Base-by-base conservation (phyloP, 1,140 invertebrate genomes). In the Drosophila fuyamai region DNA sequence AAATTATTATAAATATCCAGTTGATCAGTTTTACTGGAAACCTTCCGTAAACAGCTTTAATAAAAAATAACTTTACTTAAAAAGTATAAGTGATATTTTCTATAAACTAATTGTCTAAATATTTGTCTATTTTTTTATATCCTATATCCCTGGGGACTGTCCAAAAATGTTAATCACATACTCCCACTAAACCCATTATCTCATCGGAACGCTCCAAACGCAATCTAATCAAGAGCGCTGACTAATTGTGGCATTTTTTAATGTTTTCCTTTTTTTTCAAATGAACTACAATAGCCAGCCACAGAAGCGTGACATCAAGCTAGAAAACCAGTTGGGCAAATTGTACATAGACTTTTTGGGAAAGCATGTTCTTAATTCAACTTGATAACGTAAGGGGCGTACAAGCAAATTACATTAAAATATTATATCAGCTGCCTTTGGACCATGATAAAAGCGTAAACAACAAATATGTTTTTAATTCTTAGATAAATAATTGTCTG, bases 171-270 rank as follows among this genome's bases (percentile, higher is more conserved):
- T n/a, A 73, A 38, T 40, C 13, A 36, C 36, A 36, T 51, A 80
- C 76, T 58, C 73, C 81, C 67, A 18, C 50, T 63, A 47, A 10
- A 43, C 67, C 14, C 53, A 82, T 67, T 83, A 63, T 36, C 35
- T 44, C 62, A 51, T 74, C 27, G 48, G 44, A 58, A 32, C 29
- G 29, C 29, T 32, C 5, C 7, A 32, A 53, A 47, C 54, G 36
- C 29, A 79, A 86, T 86, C 83, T 86, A 83, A 88, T 89, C 83
- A 54, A 63, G 60, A 50, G 6, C 23, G 18, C 51, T 86, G 83
- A 88, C 76, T 88, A 84, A 12, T 40, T 59, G 47, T 56, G 76
- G 59, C 70, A 79, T 60, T 79, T 71, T 72, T 54, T 53, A 53
- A 29, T 32, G 13, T 8, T 44, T 66, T 68, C 54, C 88, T 83